Conservation (phyloP, 2,888 invertebrate genomes). For the Papilio protenor region DNA sequence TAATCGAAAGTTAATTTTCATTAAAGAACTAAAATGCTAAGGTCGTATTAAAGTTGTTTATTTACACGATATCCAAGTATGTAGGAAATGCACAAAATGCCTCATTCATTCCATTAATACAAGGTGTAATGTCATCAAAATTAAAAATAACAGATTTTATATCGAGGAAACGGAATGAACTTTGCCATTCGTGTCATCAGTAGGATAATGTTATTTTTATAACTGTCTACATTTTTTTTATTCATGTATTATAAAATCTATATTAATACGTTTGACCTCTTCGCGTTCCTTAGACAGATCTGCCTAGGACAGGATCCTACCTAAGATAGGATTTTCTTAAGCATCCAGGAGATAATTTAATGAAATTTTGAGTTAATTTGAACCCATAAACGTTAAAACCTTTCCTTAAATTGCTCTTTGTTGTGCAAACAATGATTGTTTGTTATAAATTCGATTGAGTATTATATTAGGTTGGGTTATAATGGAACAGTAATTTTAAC, state of each 20-base stretch:
- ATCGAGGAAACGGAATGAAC: neutral
- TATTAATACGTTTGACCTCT: too few relatives aligned
- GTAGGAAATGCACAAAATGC: slow-evolving; percentile 16
- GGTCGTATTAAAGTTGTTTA: neutral
- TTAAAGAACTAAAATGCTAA: neutral
- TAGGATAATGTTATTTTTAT: neutral
- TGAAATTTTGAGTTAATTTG: neutral
- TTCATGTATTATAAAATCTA: too few relatives aligned
- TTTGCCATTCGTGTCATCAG: neutral
- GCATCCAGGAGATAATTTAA: neutral
- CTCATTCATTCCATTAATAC: neutral
- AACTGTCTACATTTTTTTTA: neutral
- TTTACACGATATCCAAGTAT: neutral
- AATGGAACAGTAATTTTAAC: neutral
- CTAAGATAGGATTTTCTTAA: too few relatives aligned
- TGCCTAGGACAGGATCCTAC: too few relatives aligned
- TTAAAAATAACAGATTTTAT: neutral
- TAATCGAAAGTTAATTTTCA: neutral
- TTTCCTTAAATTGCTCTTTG: neutral
- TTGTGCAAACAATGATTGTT: neutral
- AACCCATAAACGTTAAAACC: neutral
- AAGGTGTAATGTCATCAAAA: neutral
- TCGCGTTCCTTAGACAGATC: too few relatives aligned
- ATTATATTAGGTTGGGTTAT: neutral
- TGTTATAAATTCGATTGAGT: neutral